Percentiles rank a stretch among this genome's conserved stretches.
Conservation (phyloP, 2,888 invertebrate species). For the Acrocyrtus sp. region DNA sequence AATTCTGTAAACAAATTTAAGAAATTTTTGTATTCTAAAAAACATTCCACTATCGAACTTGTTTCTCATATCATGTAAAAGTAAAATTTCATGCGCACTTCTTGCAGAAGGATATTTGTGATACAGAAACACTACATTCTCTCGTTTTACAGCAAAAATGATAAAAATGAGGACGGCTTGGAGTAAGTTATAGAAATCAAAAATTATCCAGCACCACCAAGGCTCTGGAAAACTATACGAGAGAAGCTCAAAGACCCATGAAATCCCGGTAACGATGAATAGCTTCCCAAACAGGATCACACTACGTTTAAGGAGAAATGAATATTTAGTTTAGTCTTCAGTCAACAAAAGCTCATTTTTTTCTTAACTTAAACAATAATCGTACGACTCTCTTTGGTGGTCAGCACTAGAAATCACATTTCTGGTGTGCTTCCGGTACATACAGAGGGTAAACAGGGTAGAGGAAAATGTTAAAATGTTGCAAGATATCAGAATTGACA, state of each 20-base stretch:
- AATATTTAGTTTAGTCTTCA: not conserved
- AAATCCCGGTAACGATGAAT: constrained; percentile 53
- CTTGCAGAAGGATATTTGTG: constrained; percentile 22
- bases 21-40: too few species aligned
- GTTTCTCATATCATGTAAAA: too few species aligned
- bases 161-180: constrained; percentile 51
- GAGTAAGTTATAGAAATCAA: constrained; percentile 48
- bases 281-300: constrained; percentile 48
- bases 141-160: constrained; percentile 50
- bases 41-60: too few species aligned
- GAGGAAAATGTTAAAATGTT: constrained; percentile 52
- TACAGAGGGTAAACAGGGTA: constrained; percentile 45
- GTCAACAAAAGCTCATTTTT: not conserved
- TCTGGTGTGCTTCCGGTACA: constrained; percentile 42
- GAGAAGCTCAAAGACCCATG: constrained; percentile 51
- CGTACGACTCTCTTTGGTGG: constrained; percentile 52
- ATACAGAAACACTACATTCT: constrained; percentile 28
- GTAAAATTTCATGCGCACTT: constrained; percentile 19
- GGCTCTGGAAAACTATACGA: constrained; percentile 3
- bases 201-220: constrained; percentile 40
- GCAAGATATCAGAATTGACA: constrained; percentile 33
- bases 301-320: constrained; percentile 32
- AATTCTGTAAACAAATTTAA: too few species aligned
- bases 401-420: constrained; percentile 1
- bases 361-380: not conserved